A percentile compares a stretch with the other conserved stretches of the same genome.
Evolutionary conservation across 2,113 vertebrate genomes (phyloP).

Genomic region (Corythornis cristatus): DNA sequence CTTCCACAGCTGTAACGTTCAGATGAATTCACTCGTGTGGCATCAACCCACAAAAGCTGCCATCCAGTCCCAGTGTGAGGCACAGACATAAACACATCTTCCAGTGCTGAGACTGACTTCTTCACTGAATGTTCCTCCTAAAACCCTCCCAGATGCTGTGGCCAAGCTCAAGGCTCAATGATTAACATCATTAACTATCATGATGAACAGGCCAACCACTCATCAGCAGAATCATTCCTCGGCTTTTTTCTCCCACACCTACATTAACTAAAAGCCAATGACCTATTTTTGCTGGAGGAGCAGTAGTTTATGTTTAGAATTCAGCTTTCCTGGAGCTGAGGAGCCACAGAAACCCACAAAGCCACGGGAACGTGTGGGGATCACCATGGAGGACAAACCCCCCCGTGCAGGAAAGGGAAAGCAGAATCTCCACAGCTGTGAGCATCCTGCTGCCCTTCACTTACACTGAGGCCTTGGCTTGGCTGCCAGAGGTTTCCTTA

Average conservation of each 20-base stretch:
- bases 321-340: background rate
- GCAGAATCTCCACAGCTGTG: background rate
- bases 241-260: background rate
- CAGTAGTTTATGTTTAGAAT: background rate
- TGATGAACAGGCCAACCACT: fast-evolving
- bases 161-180: background rate
- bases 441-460: background rate
- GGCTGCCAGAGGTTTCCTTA: background rate
- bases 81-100: background rate
- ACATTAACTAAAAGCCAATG: background rate
- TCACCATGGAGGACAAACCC: background rate
- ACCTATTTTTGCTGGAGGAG: background rate
- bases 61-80: background rate
- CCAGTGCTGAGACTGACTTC: background rate
- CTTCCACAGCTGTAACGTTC: background rate
- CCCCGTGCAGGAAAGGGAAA: background rate
- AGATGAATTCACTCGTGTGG: background rate
- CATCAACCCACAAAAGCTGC: background rate
- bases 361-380: background rate
- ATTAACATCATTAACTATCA: too few relatives aligned
- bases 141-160: background rate
- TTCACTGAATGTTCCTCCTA: background rate
- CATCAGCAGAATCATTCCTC: background rate
- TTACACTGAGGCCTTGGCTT: background rate
- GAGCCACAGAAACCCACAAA: background rate